Evolutionary conservation across 1,140 invertebrate genomes (phyloP).

Genomic region (Pomphorhynchus laevis): DNA sequence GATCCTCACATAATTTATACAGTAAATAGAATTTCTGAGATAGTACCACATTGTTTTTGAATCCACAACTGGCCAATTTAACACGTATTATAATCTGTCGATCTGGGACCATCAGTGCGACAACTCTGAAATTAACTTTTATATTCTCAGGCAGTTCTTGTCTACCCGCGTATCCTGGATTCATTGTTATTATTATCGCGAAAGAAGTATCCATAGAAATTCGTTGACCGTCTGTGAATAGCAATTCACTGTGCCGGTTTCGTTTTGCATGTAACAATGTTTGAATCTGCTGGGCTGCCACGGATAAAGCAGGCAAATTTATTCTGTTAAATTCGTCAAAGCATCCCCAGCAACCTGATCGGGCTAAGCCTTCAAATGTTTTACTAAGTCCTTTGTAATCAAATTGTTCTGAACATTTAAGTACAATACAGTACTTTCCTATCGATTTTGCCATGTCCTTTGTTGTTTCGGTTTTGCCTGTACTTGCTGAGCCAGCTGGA

Average conservation of each 20-base stretch:
- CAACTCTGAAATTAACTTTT: conserved; percentile 78
- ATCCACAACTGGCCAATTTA: conserved; percentile 67
- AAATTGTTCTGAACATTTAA: conserved; percentile 95
- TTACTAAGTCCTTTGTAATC: conserved; percentile 58
- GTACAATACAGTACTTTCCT: conserved; percentile 80
- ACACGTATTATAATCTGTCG: conserved; percentile 80
- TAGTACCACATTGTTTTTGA: conserved; percentile 65
- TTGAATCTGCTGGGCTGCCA: conserved; percentile 73
- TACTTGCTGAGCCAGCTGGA: conserved; percentile 65
- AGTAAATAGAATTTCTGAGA: conserved; percentile 74
- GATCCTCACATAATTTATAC: conserved; percentile 80
- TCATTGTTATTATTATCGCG: conserved; percentile 90
- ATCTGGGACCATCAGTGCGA: conserved; percentile 94
- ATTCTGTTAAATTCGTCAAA: conserved; percentile 87
- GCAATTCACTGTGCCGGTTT: conserved; percentile 44
- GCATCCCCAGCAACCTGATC: conserved; percentile 77
- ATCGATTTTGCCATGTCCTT: conserved; percentile 91
- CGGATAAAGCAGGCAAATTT: conserved; percentile 60
- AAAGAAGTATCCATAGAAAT: conserved; percentile 70
- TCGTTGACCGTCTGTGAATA: conserved; percentile 65
- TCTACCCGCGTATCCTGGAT: conserved; percentile 70
- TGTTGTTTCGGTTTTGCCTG: conserved; percentile 73
- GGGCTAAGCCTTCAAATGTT: conserved; percentile 56
- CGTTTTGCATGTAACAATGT: conserved; percentile 57
- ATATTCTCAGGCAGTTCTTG: conserved; percentile 79